Percentiles rank a stretch among this genome's conserved stretches.
Conservation (phyloP, 2,113 vertebrate genomes). For the Odocoileus virginianus region DNA sequence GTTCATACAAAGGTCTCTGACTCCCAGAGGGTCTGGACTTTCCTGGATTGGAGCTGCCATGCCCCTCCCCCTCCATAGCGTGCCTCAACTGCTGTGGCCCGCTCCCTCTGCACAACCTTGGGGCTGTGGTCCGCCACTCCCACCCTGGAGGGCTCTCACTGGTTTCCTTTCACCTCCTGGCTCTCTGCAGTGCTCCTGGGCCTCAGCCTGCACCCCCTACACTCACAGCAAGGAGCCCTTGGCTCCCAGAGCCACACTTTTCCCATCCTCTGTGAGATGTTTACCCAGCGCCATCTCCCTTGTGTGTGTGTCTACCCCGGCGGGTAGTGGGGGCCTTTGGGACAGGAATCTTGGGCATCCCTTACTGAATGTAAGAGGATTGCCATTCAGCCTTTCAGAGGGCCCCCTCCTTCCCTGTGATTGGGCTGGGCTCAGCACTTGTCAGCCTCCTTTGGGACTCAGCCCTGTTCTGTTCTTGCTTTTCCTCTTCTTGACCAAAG, state of each 20-base stretch:
- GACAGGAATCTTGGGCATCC: neutral
- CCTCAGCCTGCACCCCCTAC: neutral
- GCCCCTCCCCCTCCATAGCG: neutral
- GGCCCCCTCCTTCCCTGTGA: neutral
- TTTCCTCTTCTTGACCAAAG: slow-evolving; percentile 81
- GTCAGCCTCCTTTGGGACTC: neutral
- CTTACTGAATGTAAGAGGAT: neutral
- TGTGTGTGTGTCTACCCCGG: neutral
- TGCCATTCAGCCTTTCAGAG: neutral
- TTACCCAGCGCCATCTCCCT: neutral
- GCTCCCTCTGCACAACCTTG: neutral
- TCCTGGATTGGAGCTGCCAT: neutral
- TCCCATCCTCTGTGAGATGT: neutral
- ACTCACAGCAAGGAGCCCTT: neutral
- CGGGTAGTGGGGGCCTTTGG: neutral
- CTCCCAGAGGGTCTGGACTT: neutral
- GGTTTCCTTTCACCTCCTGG: neutral
- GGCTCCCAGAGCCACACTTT: neutral
- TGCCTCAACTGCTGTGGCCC: neutral
- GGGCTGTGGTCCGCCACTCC: neutral
- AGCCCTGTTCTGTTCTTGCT: slow-evolving; percentile 58
- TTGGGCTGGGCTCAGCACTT: neutral
- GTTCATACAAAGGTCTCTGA: neutral
- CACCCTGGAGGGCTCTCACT: neutral
- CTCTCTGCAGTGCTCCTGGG: neutral